A percentile compares a stretch with the other conserved stretches of the same genome.
Conservation (phyloP, 2,888 invertebrate species). For the Cartodere bifasciata region DNA sequence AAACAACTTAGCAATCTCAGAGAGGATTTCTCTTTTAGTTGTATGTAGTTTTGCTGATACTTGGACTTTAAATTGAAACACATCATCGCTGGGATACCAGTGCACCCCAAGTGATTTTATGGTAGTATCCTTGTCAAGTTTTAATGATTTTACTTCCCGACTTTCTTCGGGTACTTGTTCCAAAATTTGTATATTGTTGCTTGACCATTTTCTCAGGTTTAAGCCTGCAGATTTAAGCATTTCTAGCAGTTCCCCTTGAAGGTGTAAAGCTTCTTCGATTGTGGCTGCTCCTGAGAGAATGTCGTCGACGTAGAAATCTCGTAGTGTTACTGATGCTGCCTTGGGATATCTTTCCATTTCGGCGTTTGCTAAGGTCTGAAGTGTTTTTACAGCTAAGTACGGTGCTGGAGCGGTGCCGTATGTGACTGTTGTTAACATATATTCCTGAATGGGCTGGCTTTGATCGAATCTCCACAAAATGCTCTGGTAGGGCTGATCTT, state of each 20-base stretch:
- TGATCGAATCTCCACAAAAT: conserved; percentile 14
- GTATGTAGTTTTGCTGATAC: too few species aligned
- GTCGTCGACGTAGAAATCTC: conserved; percentile 19
- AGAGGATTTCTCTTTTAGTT: conserved; percentile 18
- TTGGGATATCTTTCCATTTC: conserved; percentile 10
- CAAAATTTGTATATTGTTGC: conserved; percentile 8
- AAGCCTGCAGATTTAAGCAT: conserved; percentile 7
- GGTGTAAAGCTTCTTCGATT: conserved; percentile 5
- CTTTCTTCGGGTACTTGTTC: conserved; percentile 2
- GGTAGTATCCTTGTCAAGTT: conserved; percentile 8
- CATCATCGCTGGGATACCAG: conserved; percentile 9
- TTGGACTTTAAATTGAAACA: too few species aligned
- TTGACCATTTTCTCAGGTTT: conserved; percentile 9
- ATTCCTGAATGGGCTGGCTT: conserved; percentile 9
- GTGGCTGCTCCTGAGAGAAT: conserved; percentile 7
- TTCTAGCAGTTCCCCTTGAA: conserved; percentile 7
- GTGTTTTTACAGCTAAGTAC: conserved; percentile 12
- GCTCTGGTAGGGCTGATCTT: conserved; percentile 15
- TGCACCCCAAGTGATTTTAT: conserved; percentile 8
- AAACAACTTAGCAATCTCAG: conserved; percentile 14
- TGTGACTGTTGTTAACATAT: conserved; percentile 14
- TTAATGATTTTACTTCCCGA: conserved; percentile 6
- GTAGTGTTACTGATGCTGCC: conserved; percentile 10
- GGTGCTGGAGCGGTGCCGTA: conserved; percentile 15
- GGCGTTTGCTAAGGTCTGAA: conserved; percentile 13